Evolutionary conservation across 2,797 vertebrate genomes (phyloP), one percentile per base, ranked within the genome.

Genomic region (Poecile montanus): DNA sequence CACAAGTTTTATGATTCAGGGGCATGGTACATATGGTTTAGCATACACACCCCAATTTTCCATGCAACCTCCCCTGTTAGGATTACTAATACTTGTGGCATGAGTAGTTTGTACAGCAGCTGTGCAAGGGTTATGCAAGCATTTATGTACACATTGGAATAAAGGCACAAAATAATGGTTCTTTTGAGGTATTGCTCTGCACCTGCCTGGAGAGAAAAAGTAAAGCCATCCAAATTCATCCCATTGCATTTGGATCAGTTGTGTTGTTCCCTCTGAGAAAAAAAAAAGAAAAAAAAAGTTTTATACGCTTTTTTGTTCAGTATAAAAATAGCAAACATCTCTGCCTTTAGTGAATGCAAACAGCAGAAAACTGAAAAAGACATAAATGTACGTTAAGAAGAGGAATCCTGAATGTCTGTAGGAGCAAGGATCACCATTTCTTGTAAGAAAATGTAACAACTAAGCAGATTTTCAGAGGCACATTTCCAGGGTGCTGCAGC

Each of bases 51-150:
- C 96, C 96, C 95, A 70, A 87, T 96, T 97, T 96, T 97, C 96
- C 95, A 95, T 96, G 95, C 95, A 96, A 91, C 95, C 96, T 96
- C 92, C 94, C 95, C 96, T 96, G 91, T 95, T 95, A 96, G 80
- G 94, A 96, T 97, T 97, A 97, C 95, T 96, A 97, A 97, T 96
- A 91, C 96, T 96, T 96, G 94, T 94, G 95, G 96, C 95, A 97
- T 96, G 95, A 96, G 94, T 11, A 95, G 94, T 94, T 96, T 91
- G 93, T 90, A 79, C 48, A 96, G 96, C 96, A 97, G 95, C 96
- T 97, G 95, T 96, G 95, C 94, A 95, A 92, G 93, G 91, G 93
- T 97, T 97, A 97, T 96, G 96, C 96, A 96, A 96, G 96, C 95
- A 90, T 93, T 96, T 94, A 96, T 83, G 94, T 93, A 94, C 94